Conservation (phyloP, 2,888 invertebrate genomes). For the Tupiocoris notatus region DNA sequence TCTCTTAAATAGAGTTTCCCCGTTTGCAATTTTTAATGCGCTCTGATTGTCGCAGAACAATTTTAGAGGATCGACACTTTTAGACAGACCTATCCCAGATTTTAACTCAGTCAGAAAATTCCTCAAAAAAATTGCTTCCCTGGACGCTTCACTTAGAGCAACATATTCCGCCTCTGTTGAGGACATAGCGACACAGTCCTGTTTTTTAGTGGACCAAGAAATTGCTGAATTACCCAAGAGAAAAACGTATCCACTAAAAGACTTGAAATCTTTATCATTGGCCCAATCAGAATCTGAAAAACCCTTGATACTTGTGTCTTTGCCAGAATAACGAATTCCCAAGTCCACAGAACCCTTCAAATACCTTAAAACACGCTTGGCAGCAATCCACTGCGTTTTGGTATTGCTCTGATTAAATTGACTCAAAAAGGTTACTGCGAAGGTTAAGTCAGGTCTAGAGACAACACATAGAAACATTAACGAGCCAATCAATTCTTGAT, state of each 20-base stretch:
- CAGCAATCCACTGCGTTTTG: conserved; percentile 1
- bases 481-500: background rate
- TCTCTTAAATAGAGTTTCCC: background rate
- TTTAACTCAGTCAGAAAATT: background rate
- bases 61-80: background rate
- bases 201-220: background rate
- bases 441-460: conserved; percentile 27
- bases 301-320: background rate
- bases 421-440: conserved; percentile 14
- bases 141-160: background rate
- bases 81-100: background rate
- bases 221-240: background rate
- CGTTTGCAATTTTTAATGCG: background rate
- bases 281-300: background rate
- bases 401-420: conserved; percentile 6
- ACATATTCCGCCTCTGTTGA: background rate
- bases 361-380: background rate
- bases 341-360: background rate
- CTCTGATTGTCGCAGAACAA: background rate
- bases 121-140: background rate
- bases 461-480: background rate
- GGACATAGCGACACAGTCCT: background rate
- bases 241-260: background rate
- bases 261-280: background rate
- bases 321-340: background rate